Base-by-base conservation (phyloP, 2,888 invertebrate genomes). In the Eristalinus sepulchralis region DNA sequence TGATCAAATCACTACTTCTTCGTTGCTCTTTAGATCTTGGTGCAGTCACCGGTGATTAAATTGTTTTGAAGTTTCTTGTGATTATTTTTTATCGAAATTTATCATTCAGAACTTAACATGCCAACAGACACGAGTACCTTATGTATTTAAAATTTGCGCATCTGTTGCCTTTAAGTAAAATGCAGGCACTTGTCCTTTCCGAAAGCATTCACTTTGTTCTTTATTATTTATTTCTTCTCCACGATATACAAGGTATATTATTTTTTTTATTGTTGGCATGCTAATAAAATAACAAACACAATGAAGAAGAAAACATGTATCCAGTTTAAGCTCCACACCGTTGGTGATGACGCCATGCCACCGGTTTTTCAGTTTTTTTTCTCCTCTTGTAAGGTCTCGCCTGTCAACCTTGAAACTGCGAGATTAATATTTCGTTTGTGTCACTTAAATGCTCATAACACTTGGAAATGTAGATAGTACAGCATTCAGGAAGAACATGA, bases 321-420 rank as follows among this genome's bases (percentile, higher is more conserved):
- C 70, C 73, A 73, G 34, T 70, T 79, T 6, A 60, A 36, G 47
- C 55, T 77, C 47, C 47, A 47, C 31, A 57, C 76, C 39, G 22
- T 66, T 39, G 36, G 33, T 39, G 71, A 71, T 84, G 84, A 84
- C 84, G 81, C 81, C 84, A 83, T 83, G 68, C 77, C 80, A 67
- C 66, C 68, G 67, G 63, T 80, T 76, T 60, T 39, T 36, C 75
- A 39, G 62, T 55, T 27, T 33, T 53, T 24, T 67, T 47, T 75
- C 17, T 39, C 33, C 59, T 76, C 57, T 36, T 57, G n/a, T 67
- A n/a, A 73, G 31, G 68, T 73, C 63, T 77, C 60, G 68, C 59
- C 82, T 47, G 63, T 73, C 64, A 85, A 68, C 85, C 85, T 85
- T 85, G 85, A 82, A 82, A 64, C 59, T 47, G 20, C 73, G 68